A percentile compares a stretch with the other conserved stretches of the same genome.
Evolutionary conservation across 1,140 invertebrate genomes (phyloP).

Genomic region (Branchinecta lynchi): DNA sequence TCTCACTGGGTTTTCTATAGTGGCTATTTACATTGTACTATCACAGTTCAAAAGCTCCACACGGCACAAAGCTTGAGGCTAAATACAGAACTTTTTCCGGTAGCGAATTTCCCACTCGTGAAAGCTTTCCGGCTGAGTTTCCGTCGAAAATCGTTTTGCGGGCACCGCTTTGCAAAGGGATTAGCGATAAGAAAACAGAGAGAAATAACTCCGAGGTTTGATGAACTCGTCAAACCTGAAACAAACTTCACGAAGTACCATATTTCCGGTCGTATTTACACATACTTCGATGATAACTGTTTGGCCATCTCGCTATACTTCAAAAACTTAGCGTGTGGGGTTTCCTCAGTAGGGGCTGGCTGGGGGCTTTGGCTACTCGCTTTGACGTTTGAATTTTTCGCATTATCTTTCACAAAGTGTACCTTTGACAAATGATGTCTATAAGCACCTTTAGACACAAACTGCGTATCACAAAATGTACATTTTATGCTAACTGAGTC

Average conservation of each 20-base stretch:
- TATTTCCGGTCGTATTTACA: conserved; percentile 14
- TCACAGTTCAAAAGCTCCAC: not conserved
- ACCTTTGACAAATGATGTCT: conserved; percentile 90
- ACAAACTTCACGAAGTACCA: too few species aligned
- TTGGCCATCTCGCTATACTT: conserved; percentile 93
- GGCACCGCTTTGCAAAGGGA: too few species aligned
- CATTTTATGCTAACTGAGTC: conserved; percentile 77
- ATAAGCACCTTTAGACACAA: conserved; percentile 91
- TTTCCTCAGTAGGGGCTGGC: conserved; percentile 48
- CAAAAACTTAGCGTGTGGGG: conserved; percentile 86
- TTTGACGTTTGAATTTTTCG: conserved; percentile 36
- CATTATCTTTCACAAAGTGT: conserved; percentile 87
- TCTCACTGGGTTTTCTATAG: not conserved
- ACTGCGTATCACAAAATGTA: conserved; percentile 87
- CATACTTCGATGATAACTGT: conserved; percentile 84
- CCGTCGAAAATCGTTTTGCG: too few species aligned
- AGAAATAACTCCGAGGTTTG: too few species aligned
- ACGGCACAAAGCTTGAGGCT: not conserved
- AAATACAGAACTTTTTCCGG: not conserved
- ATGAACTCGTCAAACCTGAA: too few species aligned
- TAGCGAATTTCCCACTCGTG: too few species aligned
- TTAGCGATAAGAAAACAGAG: too few species aligned
- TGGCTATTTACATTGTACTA: not conserved
- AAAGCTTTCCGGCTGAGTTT: too few species aligned
- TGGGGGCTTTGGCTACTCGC: conserved; percentile 34